Evolutionary conservation across 2,888 invertebrate species (phyloP), one percentile per base, ranked within the genome.

Genomic region (Campopleginae sp.): DNA sequence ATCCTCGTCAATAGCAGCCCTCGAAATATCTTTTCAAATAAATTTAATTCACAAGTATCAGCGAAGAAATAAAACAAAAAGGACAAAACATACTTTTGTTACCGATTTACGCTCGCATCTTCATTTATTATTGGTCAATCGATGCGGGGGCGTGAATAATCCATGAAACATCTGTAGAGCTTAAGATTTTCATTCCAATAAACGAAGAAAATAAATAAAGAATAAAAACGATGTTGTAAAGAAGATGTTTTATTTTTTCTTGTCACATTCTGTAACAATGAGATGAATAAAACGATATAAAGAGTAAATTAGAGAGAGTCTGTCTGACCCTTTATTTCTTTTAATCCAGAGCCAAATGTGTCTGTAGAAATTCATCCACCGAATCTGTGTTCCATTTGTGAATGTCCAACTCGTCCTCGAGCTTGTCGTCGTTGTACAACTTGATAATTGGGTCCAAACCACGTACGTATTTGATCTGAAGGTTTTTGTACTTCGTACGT

Each of bases 331-430:
- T 65, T 19, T 19, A 19, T 48, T 44, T 23, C 2, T 38, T 42
- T 31, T 66, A 86, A 23, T 88, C 85, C 12, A 84, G 42, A 12
- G 76, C 95, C 87, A 99, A 95, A 95, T 98, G 97, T 48, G 98
- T 97, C 89, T 96, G 97, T 88, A 99, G 96, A 94, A 99, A 99
- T 94, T 99, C 99, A 93, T 98, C 98, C 3, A 99, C 97, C 0
- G 99, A 98, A 94, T 99, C 99, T 0, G 99, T 99, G 94, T 99
- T 98, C 99, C 99, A 99, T 93, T 99, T 99, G 90, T 98, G 98
- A 92, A 99, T 99, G 75, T 98, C 99, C 42, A 99, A 96, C 31
- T 97, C 96, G 92, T 98, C 98, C 92, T 96, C 96, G 0, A 98
- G 96, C 91, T 97, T 96, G 46, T 97, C 97, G 90, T 96, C 96